Base-by-base conservation (phyloP, 2,888 invertebrate species). In the Plebejus melissa region DNA sequence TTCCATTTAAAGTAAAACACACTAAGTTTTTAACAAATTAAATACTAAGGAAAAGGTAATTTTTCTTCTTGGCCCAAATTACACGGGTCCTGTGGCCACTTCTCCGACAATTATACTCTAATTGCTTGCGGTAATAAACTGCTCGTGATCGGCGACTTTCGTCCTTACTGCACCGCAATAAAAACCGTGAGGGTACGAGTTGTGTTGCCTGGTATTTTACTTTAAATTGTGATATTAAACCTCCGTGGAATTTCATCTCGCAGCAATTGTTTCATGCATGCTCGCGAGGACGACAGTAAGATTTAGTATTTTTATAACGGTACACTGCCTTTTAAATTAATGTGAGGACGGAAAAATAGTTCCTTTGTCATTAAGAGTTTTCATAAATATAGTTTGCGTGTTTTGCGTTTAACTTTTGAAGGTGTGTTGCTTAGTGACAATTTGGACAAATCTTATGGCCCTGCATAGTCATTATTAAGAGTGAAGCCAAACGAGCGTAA, bases 51-150 rank as follows among this genome's bases (percentile, higher is more conserved):
- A 69, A 65, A 28, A 22, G 41, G 41, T 60, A 74, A 74, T 69
- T 75, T 32, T 50, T 46, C 41, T 60, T 46, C 50, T 54, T n/a
- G 54, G 36, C 75, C 65, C 28, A 75, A 41, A 69, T 54, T 50
- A 46, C 74, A 76, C 71, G 75, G 77, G 77, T 74, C 80, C 78
- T 77, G 77, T 78, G 77, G 75, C 77, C 75, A 50, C 77, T 76
- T 77, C 65, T 58, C 60, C 65, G 5, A 46, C 13, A 72, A 28
- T 46, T 71, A 76, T 78, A 79, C 76, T 76, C 77, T 78, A 79
- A 80, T 79, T 80, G 77, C 77, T 74, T 76, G 76, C 76, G 74
- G 78, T 76, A 78, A 79, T 76, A 77, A 74, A 78, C 76, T 76
- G 76, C 75, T 76, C 76, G 77, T 77, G 77, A 78, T 76, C 38